A percentile compares a stretch with the other conserved stretches of the same genome.
These are phyloP conservation scores for Tympanuchus pallidicinctus DNA, from an alignment of 2,113 vertebrate genomes.

Conservation along the genomic window DNA sequence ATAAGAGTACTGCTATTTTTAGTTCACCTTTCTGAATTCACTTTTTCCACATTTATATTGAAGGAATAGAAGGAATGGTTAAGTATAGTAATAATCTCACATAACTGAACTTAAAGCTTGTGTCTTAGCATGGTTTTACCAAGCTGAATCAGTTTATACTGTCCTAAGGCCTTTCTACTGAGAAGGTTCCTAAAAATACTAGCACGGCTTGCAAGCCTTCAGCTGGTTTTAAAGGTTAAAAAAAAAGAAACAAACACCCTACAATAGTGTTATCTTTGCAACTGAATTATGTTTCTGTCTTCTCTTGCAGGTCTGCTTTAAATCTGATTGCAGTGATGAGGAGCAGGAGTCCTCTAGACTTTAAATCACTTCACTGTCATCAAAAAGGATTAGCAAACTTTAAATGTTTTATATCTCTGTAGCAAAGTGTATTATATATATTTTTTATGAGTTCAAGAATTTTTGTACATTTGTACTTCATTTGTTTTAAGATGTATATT, in stretches of 20 bases:
- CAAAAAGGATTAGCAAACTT: slow-evolving; percentile 75
- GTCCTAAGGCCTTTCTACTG: not conserved
- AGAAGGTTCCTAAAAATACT: not conserved
- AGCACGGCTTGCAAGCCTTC: not conserved
- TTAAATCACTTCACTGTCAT: slow-evolving; percentile 81
- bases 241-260: not conserved
- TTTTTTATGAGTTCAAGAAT: slow-evolving; percentile 87
- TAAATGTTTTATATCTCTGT: slow-evolving; percentile 84
- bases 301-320: slow-evolving; percentile 87
- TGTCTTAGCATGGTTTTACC: not conserved
- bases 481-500: slow-evolving; percentile 96
- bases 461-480: slow-evolving; percentile 89
- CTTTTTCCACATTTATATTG: not conserved
- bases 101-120: not conserved
- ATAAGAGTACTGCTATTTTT: not conserved
- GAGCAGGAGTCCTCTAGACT: slow-evolving; percentile 81
- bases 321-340: slow-evolving; percentile 82
- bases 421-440: slow-evolving; percentile 89
- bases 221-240: not conserved
- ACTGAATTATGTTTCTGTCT: slow-evolving; percentile 25
- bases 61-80: not conserved
- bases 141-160: not conserved
- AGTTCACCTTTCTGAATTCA: slow-evolving; percentile 14
- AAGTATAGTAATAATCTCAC: not conserved
- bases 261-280: not conserved